Conservation (phyloP, 2,888 invertebrate species). For the Papilio elwesi region DNA sequence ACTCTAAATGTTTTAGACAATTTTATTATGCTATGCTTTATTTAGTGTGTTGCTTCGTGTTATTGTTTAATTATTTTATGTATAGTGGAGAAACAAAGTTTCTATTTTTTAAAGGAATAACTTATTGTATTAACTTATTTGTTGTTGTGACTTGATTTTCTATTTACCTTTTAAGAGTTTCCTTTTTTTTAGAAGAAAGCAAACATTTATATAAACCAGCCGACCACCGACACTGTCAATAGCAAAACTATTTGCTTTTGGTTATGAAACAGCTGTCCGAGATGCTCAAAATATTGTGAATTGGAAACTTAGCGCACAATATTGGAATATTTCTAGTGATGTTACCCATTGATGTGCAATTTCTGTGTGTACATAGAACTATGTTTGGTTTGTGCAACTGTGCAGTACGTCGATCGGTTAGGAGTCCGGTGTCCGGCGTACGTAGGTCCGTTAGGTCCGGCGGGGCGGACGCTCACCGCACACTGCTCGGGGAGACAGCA, state of each 20-base stretch:
- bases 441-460: constrained; percentile 13
- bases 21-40: constrained; percentile 77
- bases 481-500: constrained; percentile 15
- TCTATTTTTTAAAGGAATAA: constrained; percentile 78
- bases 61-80: constrained; percentile 78
- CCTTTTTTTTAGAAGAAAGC: constrained; percentile 45
- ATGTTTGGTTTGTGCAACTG: constrained; percentile 73
- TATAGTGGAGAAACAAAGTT: constrained; percentile 79
- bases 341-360: constrained; percentile 77
- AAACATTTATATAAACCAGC: constrained; percentile 59
- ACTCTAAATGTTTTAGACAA: constrained; percentile 78
- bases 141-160: constrained; percentile 78
- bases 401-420: constrained; percentile 58
- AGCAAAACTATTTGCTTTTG: constrained; percentile 81
- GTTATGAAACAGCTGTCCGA: constrained; percentile 78
- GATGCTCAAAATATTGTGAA: constrained; percentile 82
- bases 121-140: constrained; percentile 79
- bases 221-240: constrained; percentile 75
- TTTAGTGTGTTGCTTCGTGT: constrained; percentile 83
- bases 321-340: constrained; percentile 76
- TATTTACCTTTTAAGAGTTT: constrained; percentile 62
- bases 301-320: constrained; percentile 83
- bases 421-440: constrained; percentile 2
- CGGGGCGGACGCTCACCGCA: constrained; percentile 8
- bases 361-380: constrained; percentile 77